These are phyloP conservation scores for Pristionchus mayeri DNA, from an alignment of 2,888 invertebrate genomes.

Conservation along the genomic window DNA sequence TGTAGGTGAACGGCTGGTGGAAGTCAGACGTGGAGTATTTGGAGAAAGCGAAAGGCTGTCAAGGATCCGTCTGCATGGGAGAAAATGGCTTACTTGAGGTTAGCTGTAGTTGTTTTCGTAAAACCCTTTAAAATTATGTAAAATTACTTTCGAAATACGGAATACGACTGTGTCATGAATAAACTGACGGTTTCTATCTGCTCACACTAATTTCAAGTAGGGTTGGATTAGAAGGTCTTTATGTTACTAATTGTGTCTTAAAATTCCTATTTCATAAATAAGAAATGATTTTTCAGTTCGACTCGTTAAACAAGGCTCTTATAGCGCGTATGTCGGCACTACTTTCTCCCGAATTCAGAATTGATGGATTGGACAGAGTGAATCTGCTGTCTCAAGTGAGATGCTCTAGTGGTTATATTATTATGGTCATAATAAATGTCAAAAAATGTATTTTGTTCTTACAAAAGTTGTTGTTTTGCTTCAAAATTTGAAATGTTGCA, in stretches of 20 bases:
- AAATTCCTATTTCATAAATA: too few species aligned
- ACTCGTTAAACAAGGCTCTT: not conserved
- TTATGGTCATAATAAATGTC: not conserved
- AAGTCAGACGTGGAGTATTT: not conserved
- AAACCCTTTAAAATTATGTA: too few species aligned
- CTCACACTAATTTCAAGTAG: too few species aligned
- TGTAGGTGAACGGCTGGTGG: not conserved
- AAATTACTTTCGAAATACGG: too few species aligned
- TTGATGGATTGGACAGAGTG: conserved; percentile 8
- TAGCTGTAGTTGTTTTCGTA: too few species aligned
- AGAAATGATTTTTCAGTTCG: not conserved
- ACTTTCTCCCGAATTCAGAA: not conserved
- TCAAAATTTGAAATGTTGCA: too few species aligned
- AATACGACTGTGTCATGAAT: too few species aligned
- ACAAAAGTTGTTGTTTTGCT: not conserved
- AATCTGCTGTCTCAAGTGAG: conserved; percentile 27
- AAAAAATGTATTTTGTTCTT: not conserved
- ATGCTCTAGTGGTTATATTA: not conserved
- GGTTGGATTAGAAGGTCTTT: too few species aligned
- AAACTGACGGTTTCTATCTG: too few species aligned
- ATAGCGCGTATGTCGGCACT: not conserved
- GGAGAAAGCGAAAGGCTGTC: not conserved
- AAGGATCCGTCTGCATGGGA: too few species aligned
- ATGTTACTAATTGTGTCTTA: too few species aligned
- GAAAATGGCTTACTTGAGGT: too few species aligned